A percentile compares a stretch with the other conserved stretches of the same genome.
Evolutionary conservation across 2,797 vertebrate species (phyloP).

Genomic region (Falco biarmicus): DNA sequence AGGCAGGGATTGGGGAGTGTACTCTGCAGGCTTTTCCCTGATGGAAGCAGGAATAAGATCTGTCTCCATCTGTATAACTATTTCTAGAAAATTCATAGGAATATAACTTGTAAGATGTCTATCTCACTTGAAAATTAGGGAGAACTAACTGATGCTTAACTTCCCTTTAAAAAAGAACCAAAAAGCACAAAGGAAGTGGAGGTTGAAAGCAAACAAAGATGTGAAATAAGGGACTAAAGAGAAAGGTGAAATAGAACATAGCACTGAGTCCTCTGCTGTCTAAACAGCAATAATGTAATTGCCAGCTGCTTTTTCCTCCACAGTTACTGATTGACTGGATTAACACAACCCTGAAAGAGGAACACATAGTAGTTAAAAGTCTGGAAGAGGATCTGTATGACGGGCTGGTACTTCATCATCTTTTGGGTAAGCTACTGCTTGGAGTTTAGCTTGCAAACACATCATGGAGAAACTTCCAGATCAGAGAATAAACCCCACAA

Average conservation of each 20-base stretch:
- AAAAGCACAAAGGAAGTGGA: not conserved
- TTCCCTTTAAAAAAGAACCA: not conserved
- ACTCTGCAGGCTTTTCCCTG: not conserved
- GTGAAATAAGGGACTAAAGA: not conserved
- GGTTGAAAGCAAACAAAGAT: not conserved
- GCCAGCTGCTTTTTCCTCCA: not conserved
- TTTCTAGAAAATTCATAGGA: not conserved
- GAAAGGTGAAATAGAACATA: not conserved
- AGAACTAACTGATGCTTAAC: not conserved
- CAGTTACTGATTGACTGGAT: conserved; percentile 90
- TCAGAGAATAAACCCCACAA: not conserved
- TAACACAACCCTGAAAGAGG: conserved; percentile 84
- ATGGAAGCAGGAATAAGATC: not conserved
- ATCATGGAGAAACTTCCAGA: not conserved
- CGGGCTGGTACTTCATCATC: conserved; percentile 94
- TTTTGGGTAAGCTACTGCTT: conserved; percentile 84
- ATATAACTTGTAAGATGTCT: not conserved
- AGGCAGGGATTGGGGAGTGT: not conserved
- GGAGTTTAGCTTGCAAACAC: not conserved
- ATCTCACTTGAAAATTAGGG: not conserved
- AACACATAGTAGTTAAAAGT: conserved; percentile 90
- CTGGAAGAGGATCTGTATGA: conserved; percentile 94
- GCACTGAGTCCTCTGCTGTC: fast-evolving
- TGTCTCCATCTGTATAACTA: not conserved
- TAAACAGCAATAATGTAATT: not conserved